A percentile compares a stretch with the other conserved stretches of the same genome.
Evolutionary conservation across 2,888 invertebrate species (phyloP).

Genomic region (Drosophila falleni): DNA sequence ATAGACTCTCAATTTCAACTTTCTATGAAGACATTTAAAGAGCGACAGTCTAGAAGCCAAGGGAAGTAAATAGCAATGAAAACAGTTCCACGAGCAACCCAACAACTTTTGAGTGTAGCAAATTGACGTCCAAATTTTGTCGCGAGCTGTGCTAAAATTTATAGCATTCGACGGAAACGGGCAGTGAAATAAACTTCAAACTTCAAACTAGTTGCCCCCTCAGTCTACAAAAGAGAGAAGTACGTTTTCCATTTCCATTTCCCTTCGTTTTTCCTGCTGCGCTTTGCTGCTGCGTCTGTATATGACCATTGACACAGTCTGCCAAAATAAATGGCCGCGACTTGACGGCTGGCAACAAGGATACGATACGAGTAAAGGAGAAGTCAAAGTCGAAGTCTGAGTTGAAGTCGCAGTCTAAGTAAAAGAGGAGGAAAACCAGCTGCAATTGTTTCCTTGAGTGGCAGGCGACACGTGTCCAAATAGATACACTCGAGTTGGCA

Average conservation of each 20-base stretch:
- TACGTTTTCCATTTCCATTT: conserved; percentile 5
- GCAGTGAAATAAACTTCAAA: conserved; percentile 48
- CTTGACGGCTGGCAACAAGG: conserved; percentile 20
- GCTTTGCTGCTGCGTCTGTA: conserved; percentile 7
- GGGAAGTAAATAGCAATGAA: conserved; percentile 32
- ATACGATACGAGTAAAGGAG: conserved; percentile 1
- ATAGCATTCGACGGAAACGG: conserved; percentile 39
- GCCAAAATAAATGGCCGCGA: conserved; percentile 61
- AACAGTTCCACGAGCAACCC: conserved; percentile 23
- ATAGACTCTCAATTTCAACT: conserved; percentile 8
- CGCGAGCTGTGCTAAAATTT: conserved; percentile 58
- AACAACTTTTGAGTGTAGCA: conserved; percentile 30
- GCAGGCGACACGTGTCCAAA: conserved; percentile 68
- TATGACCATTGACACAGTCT: conserved; percentile 52
- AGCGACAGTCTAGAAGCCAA: conserved; percentile 12
- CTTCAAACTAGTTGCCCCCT: conserved; percentile 49
- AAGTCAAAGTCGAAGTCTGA: not conserved
- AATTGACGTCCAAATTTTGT: conserved; percentile 54
- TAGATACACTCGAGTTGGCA: conserved; percentile 44
- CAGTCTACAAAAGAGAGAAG: conserved; percentile 4
- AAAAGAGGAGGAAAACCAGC: conserved; percentile 20
- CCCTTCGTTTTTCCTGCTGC: conserved; percentile 9
- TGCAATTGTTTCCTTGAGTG: conserved; percentile 59
- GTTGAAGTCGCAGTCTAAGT: not conserved
- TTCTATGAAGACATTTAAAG: conserved; percentile 26